These are phyloP conservation scores for Macrosoma leucophasiata DNA, from an alignment of 2,888 invertebrate species.

Conservation along the genomic window DNA sequence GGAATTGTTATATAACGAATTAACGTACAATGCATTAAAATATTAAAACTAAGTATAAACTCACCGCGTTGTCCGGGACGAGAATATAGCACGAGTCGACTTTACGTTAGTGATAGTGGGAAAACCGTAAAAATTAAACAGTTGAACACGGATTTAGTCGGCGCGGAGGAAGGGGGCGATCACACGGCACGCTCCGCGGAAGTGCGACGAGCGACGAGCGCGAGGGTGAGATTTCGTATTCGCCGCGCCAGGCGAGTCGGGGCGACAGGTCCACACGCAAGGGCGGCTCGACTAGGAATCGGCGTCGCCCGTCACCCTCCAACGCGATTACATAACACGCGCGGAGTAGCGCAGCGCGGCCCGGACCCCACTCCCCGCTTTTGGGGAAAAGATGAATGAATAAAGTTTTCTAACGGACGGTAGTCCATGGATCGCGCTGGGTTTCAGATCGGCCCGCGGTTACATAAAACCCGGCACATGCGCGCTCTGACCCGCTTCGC, in stretches of 20 bases:
- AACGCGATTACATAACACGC: conserved; percentile 56
- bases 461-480: conserved; percentile 60
- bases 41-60: conserved; percentile 43
- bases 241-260: conserved; percentile 28
- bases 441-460: conserved; percentile 52
- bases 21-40: conserved; percentile 31
- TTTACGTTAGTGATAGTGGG: too few relatives aligned
- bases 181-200: too few relatives aligned
- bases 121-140: too few relatives aligned
- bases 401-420: conserved; percentile 68
- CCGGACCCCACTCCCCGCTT: conserved; percentile 58
- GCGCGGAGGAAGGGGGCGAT: too few relatives aligned
- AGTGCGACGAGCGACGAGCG: conserved; percentile 9
- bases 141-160: too few relatives aligned
- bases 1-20: conserved; percentile 47
- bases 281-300: conserved; percentile 49
- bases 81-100: too few relatives aligned
- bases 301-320: conserved; percentile 43
- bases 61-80: conserved; percentile 61
- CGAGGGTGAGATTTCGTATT: conserved; percentile 28
- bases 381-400: conserved; percentile 73
- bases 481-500: conserved; percentile 28
- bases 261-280: conserved; percentile 42
- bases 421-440: conserved; percentile 60
- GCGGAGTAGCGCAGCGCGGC: conserved; percentile 57